These are phyloP conservation scores for Cactoblastis cactorum DNA, from an alignment of 2,888 invertebrate species.

Conservation along the genomic window DNA sequence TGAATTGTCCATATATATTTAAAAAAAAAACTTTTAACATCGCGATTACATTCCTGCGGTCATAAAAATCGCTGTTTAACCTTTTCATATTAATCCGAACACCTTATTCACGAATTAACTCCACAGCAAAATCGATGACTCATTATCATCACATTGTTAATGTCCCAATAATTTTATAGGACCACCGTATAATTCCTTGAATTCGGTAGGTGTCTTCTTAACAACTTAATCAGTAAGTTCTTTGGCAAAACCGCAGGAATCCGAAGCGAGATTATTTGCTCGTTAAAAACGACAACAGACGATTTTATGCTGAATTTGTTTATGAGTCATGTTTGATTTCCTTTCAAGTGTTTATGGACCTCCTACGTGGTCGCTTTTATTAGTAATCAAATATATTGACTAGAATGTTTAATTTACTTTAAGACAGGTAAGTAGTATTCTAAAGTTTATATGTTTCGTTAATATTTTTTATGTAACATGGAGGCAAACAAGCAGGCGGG, in stretches of 20 bases:
- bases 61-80: too few relatives aligned
- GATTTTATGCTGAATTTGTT: conserved; percentile 21
- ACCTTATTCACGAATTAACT: background rate
- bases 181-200: conserved; percentile 28
- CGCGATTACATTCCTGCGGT: too few relatives aligned
- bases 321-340: conserved; percentile 18
- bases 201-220: conserved; percentile 15
- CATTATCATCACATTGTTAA: conserved; percentile 6
- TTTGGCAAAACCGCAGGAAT: conserved; percentile 15
- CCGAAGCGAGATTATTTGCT: conserved; percentile 9
- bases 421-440: background rate
- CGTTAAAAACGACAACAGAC: conserved; percentile 16
- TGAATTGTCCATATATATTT: too few relatives aligned
- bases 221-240: conserved; percentile 13
- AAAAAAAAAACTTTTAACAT: too few relatives aligned
- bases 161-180: conserved; percentile 3
- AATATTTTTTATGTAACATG: too few relatives aligned
- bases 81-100: background rate
- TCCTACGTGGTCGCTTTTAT: conserved; percentile 1
- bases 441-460: too few relatives aligned
- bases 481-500: too few relatives aligned
- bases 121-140: background rate
- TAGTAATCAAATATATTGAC: background rate
- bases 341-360: background rate
- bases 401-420: background rate